Base-by-base conservation (phyloP, 2,113 vertebrate genomes). In the Pollimyrus isidori region DNA sequence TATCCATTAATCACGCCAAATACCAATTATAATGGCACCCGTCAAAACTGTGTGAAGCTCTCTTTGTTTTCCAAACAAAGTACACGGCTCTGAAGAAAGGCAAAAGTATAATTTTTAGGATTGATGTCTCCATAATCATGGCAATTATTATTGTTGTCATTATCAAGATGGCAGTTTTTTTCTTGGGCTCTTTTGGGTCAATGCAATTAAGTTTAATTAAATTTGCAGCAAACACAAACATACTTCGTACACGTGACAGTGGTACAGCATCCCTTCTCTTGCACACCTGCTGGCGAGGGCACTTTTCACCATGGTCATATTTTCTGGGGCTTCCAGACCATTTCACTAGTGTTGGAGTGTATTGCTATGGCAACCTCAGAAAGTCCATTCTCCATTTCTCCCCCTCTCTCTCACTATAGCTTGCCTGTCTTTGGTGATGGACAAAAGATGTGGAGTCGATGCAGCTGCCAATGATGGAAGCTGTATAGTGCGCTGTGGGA, bases 1-100 rank as follows among this genome's bases (percentile, higher is more conserved):
- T 93, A 92, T 92, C 90, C 94, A 95, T 95, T 94, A 95, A 95
- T 95, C 94, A 95, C 92, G 90, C 90, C 93, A 93, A 94, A 95
- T 93, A 92, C 91, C 92, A 92, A 91, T 94, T 95, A 94, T 94
- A 94, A 95, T 92, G 92, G 94, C 94, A 92, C 93, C 90, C 93
- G 92, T 88, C 92, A 89, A 92, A 90, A 87, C 90, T 85, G 76
- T 15, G 23, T 86, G 82, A 30, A 87, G 65, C 85, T 26, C 76
- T 42, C 90, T 93, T 93, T 93, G 90, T 93, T 94, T 93, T 91
- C 90, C n/a, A 83, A 26, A 89, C 91, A 92, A 93, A 93, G 92
- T 89, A 73, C 92, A 87, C 65, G 35, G 86, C 80, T 84, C 91
- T 90, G 88, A 91, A 90, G 91, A 90, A 91, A 87, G 88, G 89